Evolutionary conservation across 2,888 invertebrate species (phyloP), one percentile per base, ranked within the genome.

Genomic region (Meiosimyza platycephala): DNA sequence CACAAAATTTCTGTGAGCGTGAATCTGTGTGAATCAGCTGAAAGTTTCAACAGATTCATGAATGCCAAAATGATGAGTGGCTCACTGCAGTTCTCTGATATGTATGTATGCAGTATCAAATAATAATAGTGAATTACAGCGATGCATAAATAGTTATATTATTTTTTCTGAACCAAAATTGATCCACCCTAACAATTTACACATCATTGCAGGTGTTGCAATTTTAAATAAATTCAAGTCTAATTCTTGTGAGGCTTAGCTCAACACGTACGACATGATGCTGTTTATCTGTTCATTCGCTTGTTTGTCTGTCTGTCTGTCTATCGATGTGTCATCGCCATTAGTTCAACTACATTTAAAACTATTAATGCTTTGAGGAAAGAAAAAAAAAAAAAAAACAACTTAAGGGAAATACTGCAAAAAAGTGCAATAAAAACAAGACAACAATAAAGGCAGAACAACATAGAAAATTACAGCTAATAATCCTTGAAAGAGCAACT

Each of bases 301-400:
- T 16, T n/a, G 60, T 28, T 4, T 40, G 12, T 60, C 13, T n/a
- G 3, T 60, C 13, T 9, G 57, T 22, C 18, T 57, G 57, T 57
- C 18, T 28, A 48, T 55, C 48, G 13, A 69, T 59, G 59, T 59
- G 50, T 69, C 57, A 68, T 59, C 50, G 28, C 59, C 60, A 69
- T 68, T 68, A 68, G 50, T 22, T 48, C 69, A 69, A 50, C 69
- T 28, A 59, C 60, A 67, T 69, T 69, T 57, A 48, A 67, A 67
- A 67, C 67, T 67, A 67, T 55, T 47, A 55, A 67, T 33, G 67
- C 66, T 66, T 9, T 16, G 28, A 54, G 11, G 47, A 6, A 50
- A 3, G 5, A 18, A 57, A 13, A 40, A 3, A 9, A 18, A 57
- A 13, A 40, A 12, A 67, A 63, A 54, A 50, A 66, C 13, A 16